Conservation (phyloP, 2,888 invertebrate genomes). For the Sinohyriopsis cumingii region DNA sequence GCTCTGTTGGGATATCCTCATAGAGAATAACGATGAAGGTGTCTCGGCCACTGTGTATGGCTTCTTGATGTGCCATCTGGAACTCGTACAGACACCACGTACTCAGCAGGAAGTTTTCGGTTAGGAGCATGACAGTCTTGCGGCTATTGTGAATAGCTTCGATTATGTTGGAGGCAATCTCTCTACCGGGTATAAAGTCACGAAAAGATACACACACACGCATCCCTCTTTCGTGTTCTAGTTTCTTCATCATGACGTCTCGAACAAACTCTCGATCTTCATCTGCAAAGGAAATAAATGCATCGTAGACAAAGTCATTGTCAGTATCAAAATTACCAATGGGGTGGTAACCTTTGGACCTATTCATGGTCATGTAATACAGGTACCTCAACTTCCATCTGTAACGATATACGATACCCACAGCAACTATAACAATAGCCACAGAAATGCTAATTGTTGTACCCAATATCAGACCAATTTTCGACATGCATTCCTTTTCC, state of each 20-base stretch:
- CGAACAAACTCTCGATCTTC: constrained; percentile 19
- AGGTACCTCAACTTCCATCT: constrained; percentile 35
- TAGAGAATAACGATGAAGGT: too few relatives aligned
- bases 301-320: constrained; percentile 28
- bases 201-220: constrained; percentile 39
- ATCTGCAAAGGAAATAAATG: constrained; percentile 36
- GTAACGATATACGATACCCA: constrained; percentile 22
- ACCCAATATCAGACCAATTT: too few relatives aligned
- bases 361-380: constrained; percentile 21
- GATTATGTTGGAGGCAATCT: constrained; percentile 42
- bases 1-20: too few relatives aligned
- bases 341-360: constrained; percentile 10
- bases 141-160: constrained; percentile 40
- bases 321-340: not conserved
- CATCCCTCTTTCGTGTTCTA: constrained; percentile 20
- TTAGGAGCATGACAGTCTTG: constrained; percentile 40
- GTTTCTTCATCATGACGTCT: constrained; percentile 8
- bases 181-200: constrained; percentile 41
- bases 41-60: too few relatives aligned
- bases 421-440: constrained; percentile 5
- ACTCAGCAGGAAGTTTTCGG: constrained; percentile 31
- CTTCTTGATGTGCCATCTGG: constrained; percentile 25
- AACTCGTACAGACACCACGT: constrained; percentile 49
- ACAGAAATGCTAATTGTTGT: too few relatives aligned
- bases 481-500: too few relatives aligned